Conservation (phyloP, 2,888 invertebrate genomes). For the Leptopterna dolabrata region DNA sequence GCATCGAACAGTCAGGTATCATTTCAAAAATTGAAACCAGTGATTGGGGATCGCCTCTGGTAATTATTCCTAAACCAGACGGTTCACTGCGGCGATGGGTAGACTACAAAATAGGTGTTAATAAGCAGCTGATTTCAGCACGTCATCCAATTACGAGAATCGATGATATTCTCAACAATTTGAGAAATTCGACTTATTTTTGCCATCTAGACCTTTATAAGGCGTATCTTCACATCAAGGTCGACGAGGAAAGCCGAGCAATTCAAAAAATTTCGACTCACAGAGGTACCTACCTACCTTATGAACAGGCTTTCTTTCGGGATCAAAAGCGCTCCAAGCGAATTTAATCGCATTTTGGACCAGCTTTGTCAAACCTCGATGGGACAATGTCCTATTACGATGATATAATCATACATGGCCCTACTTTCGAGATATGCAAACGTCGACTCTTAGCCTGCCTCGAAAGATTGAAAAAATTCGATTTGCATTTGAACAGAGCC, state of each 20-base stretch:
- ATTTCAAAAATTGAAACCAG: slow-evolving; percentile 42
- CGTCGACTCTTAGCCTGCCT: neutral
- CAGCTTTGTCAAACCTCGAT: neutral
- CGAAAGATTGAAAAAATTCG: neutral
- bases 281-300: slow-evolving; percentile 52
- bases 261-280: slow-evolving; percentile 56
- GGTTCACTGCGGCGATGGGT: slow-evolving; percentile 55
- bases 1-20: slow-evolving; percentile 54
- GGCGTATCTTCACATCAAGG: slow-evolving; percentile 59
- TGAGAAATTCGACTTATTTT: slow-evolving; percentile 57
- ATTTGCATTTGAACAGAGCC: slow-evolving; percentile 39
- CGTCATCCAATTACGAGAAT: slow-evolving; percentile 60
- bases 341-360: slow-evolving; percentile 32
- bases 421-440: slow-evolving; percentile 14
- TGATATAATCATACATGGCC: slow-evolving; percentile 42
- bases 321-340: slow-evolving; percentile 36
- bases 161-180: slow-evolving; percentile 54
- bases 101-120: slow-evolving; percentile 62
- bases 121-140: slow-evolving; percentile 60
- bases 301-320: slow-evolving; percentile 42
- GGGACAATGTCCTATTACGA: slow-evolving; percentile 13
- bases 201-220: slow-evolving; percentile 60
- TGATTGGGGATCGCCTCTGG: slow-evolving; percentile 55
- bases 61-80: slow-evolving; percentile 28
- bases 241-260: slow-evolving; percentile 55